Base-by-base conservation (phyloP, 2,113 vertebrate genomes). In the Tragelaphus buxtoni region DNA sequence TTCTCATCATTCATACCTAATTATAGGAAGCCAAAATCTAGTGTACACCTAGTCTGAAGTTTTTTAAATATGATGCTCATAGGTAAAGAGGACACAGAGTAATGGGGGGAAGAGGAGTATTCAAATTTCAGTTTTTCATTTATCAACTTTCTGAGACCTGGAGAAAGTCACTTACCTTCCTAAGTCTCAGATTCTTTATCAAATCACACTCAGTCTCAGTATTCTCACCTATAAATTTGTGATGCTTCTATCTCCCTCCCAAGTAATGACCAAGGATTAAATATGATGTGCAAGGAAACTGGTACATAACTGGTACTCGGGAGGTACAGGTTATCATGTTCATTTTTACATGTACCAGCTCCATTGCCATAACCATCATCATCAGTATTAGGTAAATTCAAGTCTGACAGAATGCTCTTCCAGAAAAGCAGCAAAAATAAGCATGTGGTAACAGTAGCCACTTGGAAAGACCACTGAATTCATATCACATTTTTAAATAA, bases 1-100 rank as follows among this genome's bases (percentile, higher is more conserved):
- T 98, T 98, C 98, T 98, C 98, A 98, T 99, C 98, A 89, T 99
- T 98, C 98, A 98, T 32, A 55, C 3, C n/a, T 53, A 91, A 55
- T 35, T 81, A 32, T 32, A 81, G 35, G 80, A 84, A 84, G 39
- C 24, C 39, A 72, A 72, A 56, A 56, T 92, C 61, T 83, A 58
- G 30, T 92, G 14, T 58, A 7, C 51, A 58, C 7, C 7, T 83
- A 13, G 30, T 92, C 61, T 69, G 35, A 82, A 69, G 8, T 56
- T 45, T 72, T 83, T 83, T 11, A 55, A 82, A 45, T 72, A 32
- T 56, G 5, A 69, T 26, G 18, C 55, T 53, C 28, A n/a, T 47
- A 83, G n/a, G n/a, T n/a, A n/a, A n/a, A n/a, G n/a, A n/a, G n/a
- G n/a, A n/a, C n/a, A n/a, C n/a, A n/a, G 20, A 91, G 13, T 47